Conservation (phyloP, 37 sponge, comb jelly and placozoan genomes). For the Chondrosia reniformis region DNA sequence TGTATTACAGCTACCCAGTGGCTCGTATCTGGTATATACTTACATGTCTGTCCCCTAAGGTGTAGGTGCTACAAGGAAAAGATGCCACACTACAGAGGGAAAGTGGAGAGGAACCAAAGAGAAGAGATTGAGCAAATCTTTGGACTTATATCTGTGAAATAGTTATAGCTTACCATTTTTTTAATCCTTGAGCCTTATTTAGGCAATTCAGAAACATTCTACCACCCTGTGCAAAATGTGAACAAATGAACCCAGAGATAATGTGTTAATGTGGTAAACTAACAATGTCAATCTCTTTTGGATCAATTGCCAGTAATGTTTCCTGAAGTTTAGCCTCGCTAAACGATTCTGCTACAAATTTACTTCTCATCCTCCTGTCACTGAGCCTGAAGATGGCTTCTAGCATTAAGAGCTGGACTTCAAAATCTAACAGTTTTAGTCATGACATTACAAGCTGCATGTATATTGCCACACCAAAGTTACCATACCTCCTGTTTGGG, state of each 20-base stretch:
- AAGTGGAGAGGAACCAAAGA: not conserved
- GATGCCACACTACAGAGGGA: constrained; percentile 4
- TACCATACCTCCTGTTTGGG: not conserved
- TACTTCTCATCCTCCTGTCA: not conserved
- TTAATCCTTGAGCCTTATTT: not conserved
- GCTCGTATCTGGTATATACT: not conserved
- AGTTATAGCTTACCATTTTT: not conserved
- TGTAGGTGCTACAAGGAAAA: not conserved
- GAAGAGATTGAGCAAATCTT: too few species aligned
- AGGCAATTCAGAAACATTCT: constrained; percentile 2
- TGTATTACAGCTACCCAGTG: not conserved
- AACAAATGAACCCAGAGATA: not conserved
- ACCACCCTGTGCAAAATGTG: not conserved
- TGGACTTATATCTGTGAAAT: too few species aligned
- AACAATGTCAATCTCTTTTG: constrained; percentile 9
- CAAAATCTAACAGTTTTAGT: not conserved
- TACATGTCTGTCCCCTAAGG: not conserved
- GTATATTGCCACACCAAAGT: not conserved
- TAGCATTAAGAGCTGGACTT: constrained; percentile 1
- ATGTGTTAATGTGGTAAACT: not conserved
- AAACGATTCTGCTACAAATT: not conserved
- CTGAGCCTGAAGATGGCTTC: constrained; percentile 10
- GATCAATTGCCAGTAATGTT: not conserved
- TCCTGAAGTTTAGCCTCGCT: not conserved
- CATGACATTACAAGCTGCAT: not conserved